Conservation (phyloP, 2,797 vertebrate genomes). For the Parauchenoglanis ngamensis region DNA sequence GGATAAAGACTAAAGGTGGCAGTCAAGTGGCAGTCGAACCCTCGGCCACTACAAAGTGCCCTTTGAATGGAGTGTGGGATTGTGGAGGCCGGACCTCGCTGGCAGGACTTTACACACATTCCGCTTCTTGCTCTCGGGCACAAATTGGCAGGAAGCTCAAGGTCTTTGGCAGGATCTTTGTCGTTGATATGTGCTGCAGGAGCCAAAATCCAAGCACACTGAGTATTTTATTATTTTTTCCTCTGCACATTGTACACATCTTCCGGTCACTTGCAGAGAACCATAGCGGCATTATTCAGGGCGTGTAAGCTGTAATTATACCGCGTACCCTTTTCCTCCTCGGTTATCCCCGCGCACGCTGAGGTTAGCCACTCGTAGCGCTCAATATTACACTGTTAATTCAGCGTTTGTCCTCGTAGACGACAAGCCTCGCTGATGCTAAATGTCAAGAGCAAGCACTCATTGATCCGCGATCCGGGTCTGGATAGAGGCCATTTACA, state of each 20-base stretch:
- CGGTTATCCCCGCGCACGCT: constrained; percentile 90
- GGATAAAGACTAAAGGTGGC: constrained; percentile 79
- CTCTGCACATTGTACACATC: neutral
- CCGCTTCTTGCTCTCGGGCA: constrained; percentile 66
- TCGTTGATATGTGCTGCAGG: constrained; percentile 47
- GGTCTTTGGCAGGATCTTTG: constrained; percentile 60
- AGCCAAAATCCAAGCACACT: constrained; percentile 33
- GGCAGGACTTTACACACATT: constrained; percentile 70
- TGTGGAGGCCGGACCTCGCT: constrained; percentile 52
- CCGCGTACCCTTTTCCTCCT: constrained; percentile 84
- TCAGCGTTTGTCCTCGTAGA: constrained; percentile 85
- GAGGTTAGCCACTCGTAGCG: constrained; percentile 88
- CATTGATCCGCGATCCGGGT: constrained; percentile 96
- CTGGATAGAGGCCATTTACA: constrained; percentile 88
- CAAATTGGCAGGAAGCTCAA: constrained; percentile 66
- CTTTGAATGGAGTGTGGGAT: constrained; percentile 44
- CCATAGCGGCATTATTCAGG: constrained; percentile 49
- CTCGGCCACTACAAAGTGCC: constrained; percentile 57
- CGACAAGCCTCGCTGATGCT: constrained; percentile 84
- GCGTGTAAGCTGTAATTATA: constrained; percentile 85
- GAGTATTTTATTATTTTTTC: constrained; percentile 7
- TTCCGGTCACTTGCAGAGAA: constrained; percentile 24
- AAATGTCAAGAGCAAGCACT: constrained; percentile 89
- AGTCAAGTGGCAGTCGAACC: constrained; percentile 75
- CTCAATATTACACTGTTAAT: constrained; percentile 87